Percentiles rank a stretch among this genome's conserved stretches.
phyloP scores from a whole-genome alignment of 2,797 vertebrate species.

The Mastacembelus armatus region DNA sequence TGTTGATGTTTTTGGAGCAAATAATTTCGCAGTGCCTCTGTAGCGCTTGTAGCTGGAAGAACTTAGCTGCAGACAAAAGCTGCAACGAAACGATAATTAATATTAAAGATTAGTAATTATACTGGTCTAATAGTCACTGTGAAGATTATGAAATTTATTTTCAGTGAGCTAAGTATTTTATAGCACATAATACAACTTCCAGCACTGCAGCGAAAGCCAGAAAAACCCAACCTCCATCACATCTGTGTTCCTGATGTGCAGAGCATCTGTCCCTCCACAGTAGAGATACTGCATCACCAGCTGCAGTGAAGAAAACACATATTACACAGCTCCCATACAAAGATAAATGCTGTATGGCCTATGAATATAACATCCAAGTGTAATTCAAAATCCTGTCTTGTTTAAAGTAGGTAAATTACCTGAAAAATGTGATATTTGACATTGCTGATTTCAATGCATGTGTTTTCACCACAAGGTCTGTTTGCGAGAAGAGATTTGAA shows the following conservation, averaged over 20 bases:
- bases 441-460: conserved; percentile 98
- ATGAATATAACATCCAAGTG: too few relatives aligned
- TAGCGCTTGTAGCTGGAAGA: conserved; percentile 97
- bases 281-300: conserved; percentile 99
- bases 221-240: conserved; percentile 91
- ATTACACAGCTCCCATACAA: conserved; percentile 2
- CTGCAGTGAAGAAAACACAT: conserved; percentile 76
- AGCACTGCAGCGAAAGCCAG: background rate
- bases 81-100: conserved; percentile 60
- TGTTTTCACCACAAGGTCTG: conserved; percentile 93
- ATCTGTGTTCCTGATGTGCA: conserved; percentile 96
- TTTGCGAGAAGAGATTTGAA: conserved; percentile 96
- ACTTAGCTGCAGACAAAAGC: conserved; percentile 97
- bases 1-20: conserved; percentile 97
- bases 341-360: too few relatives aligned
- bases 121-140: background rate
- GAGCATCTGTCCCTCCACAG: conserved; percentile 92
- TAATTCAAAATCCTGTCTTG: background rate
- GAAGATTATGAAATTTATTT: background rate
- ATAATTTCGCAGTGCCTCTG: conserved; percentile 99
- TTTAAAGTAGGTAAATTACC: conserved; percentile 78
- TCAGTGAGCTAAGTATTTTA: background rate
- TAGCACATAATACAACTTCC: background rate
- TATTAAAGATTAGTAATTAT: background rate
- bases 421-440: conserved; percentile 99